Base-by-base conservation (phyloP, 1,140 invertebrate species). In the Penaeus indicus region DNA sequence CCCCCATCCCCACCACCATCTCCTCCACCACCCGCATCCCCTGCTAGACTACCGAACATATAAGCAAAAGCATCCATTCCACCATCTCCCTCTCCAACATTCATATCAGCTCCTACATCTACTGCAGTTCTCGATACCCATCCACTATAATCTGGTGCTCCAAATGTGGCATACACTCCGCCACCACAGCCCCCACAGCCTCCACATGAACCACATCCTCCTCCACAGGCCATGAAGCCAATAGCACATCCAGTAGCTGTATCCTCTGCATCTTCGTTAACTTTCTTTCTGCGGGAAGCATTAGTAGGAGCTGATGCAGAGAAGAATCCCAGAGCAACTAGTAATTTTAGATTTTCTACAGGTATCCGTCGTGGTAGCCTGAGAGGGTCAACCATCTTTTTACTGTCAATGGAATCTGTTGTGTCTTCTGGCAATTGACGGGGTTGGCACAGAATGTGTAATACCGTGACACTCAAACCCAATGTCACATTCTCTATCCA, bases 111-210 rank as follows among this genome's bases (percentile, higher is more conserved):
- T 18, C 78, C 89, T 42, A 61, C 81, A 21, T 63, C 69, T n/a
- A 63, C 86, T 62, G 77, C 84, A 75, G 67, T 72, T 60, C 86
- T 69, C 62, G 22, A 21, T 99, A 82, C 98, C 95, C 91, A 99
- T 99, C 77, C 97, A 98, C 93, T 97, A 94, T 94, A 99, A 99
- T 90, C 97, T 97, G 93, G 98, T 98, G 91, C 98, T 95, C 93
- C 98, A 98, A 92, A 84, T 0, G 86, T 67, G 21, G 47, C 69
- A 72, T 83, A 84, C n/a, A 72, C 85, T 16, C 83, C 85, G 4
- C 87, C 87, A 3, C 86, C 86, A 85, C 88, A 89, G 2, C 88
- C 88, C 18, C 88, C 88, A 81, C 88, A 89, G 1, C 88, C 88
- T 22, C 88, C 88, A 85, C 88, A 89, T 18, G 88, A 80, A 3